A percentile compares a stretch with the other conserved stretches of the same genome.
phyloP scores from a whole-genome alignment of 2,888 invertebrate genomes.

The Thecophora atra region DNA sequence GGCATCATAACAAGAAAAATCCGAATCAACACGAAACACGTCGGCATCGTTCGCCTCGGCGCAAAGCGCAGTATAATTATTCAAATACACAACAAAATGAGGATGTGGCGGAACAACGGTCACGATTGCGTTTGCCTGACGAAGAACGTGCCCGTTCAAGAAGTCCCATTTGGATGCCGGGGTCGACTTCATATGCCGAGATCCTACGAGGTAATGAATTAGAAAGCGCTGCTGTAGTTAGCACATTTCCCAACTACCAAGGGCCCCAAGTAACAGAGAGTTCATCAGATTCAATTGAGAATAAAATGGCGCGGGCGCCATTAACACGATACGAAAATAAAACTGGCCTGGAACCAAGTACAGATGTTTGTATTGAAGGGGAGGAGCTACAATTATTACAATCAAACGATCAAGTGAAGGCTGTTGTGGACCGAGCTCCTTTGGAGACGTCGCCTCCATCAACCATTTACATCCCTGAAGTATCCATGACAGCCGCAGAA shows the following conservation, averaged over 20 bases:
- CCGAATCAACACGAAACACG: slow-evolving; percentile 45
- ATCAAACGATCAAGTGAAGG: not conserved
- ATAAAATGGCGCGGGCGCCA: slow-evolving; percentile 46
- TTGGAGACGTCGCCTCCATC: not conserved
- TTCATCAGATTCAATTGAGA: not conserved
- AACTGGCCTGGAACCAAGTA: not conserved
- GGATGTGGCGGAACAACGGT: slow-evolving; percentile 33
- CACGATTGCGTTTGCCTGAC: slow-evolving; percentile 50
- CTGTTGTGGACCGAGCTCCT: not conserved
- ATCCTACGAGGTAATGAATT: slow-evolving; percentile 74
- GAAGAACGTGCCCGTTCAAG: slow-evolving; percentile 69
- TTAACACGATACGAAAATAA: slow-evolving; percentile 23
- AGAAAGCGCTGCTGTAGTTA: slow-evolving; percentile 49
- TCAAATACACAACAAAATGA: not conserved
- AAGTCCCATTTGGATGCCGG: slow-evolving; percentile 79
- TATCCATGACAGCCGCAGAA: slow-evolving; percentile 59
- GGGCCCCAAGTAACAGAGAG: not conserved
- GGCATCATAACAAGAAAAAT: slow-evolving; percentile 34
- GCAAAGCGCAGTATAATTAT: slow-evolving; percentile 43
- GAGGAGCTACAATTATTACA: slow-evolving; percentile 34
- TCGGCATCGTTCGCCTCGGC: slow-evolving; percentile 59
- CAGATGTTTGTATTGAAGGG: slow-evolving; percentile 31
- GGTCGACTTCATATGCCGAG: slow-evolving; percentile 81
- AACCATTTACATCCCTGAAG: slow-evolving; percentile 28
- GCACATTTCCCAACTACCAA: no score